Evolutionary conservation across 2,797 vertebrate species (phyloP).

Genomic region (Brachymystax lenok): DNA sequence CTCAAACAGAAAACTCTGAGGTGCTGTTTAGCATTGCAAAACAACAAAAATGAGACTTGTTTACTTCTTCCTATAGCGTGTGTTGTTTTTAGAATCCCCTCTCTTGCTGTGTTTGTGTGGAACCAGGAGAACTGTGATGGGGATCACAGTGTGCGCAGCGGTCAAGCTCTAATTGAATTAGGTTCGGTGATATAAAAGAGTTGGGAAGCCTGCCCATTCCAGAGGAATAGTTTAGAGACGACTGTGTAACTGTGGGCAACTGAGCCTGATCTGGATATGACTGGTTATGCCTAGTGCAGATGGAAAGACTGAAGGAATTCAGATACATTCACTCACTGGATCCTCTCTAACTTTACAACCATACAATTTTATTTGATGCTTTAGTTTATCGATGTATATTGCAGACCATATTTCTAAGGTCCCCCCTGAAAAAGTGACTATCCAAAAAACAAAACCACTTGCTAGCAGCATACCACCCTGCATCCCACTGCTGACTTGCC

Average conservation of each 20-base stretch:
- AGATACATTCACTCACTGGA: constrained; percentile 49
- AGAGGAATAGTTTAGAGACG: constrained; percentile 43
- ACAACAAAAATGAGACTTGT: not conserved
- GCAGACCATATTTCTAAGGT: too few species aligned
- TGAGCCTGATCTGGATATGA: constrained; percentile 31
- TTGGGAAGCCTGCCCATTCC: constrained; percentile 35
- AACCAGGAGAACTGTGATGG: constrained; percentile 26
- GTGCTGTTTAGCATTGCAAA: not conserved
- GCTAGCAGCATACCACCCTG: too few species aligned
- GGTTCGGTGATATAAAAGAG: constrained; percentile 43
- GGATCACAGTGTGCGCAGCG: constrained; percentile 25
- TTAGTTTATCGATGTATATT: not conserved
- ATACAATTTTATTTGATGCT: constrained; percentile 1
- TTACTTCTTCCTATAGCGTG: not conserved
- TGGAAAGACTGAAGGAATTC: constrained; percentile 34
- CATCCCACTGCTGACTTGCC: too few species aligned
- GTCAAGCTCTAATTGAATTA: constrained; percentile 57
- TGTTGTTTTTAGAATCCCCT: constrained; percentile 21
- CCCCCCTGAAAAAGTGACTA: too few species aligned
- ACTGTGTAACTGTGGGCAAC: constrained; percentile 59
- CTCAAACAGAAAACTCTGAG: not conserved
- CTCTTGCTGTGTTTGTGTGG: constrained; percentile 35
- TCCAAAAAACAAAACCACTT: too few species aligned
- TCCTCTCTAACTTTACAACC: constrained; percentile 41
- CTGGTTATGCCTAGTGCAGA: constrained; percentile 31